phyloP scores from a whole-genome alignment of 2,113 vertebrate genomes.

The Nettapus auritus region DNA sequence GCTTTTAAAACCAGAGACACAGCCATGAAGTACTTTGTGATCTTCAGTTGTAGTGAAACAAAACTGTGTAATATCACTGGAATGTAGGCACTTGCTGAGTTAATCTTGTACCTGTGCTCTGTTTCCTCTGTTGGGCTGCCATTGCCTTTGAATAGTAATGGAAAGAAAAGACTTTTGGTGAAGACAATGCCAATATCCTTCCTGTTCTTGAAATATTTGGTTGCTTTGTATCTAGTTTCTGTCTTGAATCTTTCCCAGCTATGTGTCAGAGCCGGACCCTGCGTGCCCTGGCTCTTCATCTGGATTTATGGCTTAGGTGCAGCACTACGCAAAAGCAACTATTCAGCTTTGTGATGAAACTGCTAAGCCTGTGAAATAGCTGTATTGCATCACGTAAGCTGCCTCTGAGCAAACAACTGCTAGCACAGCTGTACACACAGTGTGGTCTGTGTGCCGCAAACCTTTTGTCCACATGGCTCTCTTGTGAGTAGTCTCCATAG shows the following conservation, averaged over 20 bases:
- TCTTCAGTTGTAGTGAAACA: conserved; percentile 2
- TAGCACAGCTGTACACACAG: neutral
- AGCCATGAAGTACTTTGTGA: neutral
- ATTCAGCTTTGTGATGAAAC: neutral
- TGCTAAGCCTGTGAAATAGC: neutral
- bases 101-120: neutral
- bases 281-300: neutral
- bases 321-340: neutral
- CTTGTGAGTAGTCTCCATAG: neutral
- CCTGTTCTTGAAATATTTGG: neutral
- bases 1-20: neutral
- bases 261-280: neutral
- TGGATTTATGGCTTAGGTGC: neutral
- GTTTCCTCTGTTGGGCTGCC: neutral
- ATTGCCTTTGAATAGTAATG: neutral
- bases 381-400: fast-evolving
- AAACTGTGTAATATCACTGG: neutral
- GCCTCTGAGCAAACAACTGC: fast-evolving
- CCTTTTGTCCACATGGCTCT: fast-evolving
- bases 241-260: neutral
- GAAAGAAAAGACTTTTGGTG: neutral
- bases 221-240: neutral
- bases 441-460: neutral
- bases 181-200: neutral
- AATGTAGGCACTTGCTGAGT: neutral